Percentiles rank a stretch among this genome's conserved stretches.
phyloP scores from a whole-genome alignment of 2,888 invertebrate species.

The Macrophya annulata region DNA sequence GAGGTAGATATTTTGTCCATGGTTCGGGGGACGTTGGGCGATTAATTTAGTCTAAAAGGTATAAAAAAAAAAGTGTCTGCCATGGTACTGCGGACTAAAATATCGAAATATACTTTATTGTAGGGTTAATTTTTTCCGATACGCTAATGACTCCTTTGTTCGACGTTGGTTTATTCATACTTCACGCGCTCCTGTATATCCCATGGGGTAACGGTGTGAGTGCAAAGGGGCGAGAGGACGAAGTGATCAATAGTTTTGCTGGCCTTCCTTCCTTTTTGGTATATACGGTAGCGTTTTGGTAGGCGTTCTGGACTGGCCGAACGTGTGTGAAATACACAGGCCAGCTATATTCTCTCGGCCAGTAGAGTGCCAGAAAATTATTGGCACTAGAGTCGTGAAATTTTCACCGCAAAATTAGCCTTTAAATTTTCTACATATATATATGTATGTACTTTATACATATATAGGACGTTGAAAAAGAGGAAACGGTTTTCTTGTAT shows the following conservation, averaged over 20 bases:
- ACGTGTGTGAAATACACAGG: slow-evolving; percentile 44
- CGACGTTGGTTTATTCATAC: slow-evolving; percentile 42
- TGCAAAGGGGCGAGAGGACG: neutral
- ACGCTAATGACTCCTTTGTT: slow-evolving; percentile 47
- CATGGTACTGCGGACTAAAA: neutral
- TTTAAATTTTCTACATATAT: slow-evolving; percentile 42
- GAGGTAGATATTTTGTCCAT: slow-evolving; percentile 23
- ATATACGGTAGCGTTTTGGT: slow-evolving; percentile 19
- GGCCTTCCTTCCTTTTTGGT: slow-evolving; percentile 11
- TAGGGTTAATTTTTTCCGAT: slow-evolving; percentile 29
- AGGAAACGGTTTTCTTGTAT: neutral
- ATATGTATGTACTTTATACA: too few species aligned
- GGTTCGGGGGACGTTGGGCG: neutral
- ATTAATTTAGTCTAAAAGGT: slow-evolving; percentile 2
- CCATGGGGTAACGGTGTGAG: neutral
- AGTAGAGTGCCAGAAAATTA: slow-evolving; percentile 59
- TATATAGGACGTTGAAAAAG: neutral
- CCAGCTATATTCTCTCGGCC: slow-evolving; percentile 15
- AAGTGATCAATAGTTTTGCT: slow-evolving; percentile 48
- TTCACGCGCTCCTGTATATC: slow-evolving; percentile 33
- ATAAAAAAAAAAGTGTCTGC: neutral
- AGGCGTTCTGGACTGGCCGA: slow-evolving; percentile 17
- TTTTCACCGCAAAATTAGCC: slow-evolving; percentile 60
- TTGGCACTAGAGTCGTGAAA: slow-evolving; percentile 63
- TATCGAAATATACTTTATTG: slow-evolving; percentile 22